Base-by-base conservation (phyloP, 1,140 invertebrate genomes). In the Drosophila kepulauana region DNA sequence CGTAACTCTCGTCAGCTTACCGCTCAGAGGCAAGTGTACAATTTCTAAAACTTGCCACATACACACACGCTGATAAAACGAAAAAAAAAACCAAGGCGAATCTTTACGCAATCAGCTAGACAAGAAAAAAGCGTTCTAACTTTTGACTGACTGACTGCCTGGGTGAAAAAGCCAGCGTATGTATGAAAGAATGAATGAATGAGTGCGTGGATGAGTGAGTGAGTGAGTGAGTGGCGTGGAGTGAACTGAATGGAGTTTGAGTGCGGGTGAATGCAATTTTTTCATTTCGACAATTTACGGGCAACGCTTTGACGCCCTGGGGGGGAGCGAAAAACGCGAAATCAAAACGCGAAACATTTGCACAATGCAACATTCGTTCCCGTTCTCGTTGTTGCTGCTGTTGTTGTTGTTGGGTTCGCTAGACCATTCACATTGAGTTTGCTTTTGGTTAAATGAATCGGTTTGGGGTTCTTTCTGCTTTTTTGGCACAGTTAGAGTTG, bases 231-330 rank as follows among this genome's bases (percentile, higher is more conserved):
- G 30, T 33, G 30, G 43, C 7, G 33, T 65, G 58, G 25, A 52
- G 61, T 63, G 48, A 28, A 49, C 20, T 54, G 64, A 46, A 52
- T 46, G 33, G 41, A 33, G 25, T 51, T 71, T 48, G 61, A 63
- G 48, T 46, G 41, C 56, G 33, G 30, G 6, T 20, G 65, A 58
- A 58, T 73, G 62, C 74, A 79, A 61, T 79, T 82, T 68, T 88
- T 86, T 57, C 67, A 75, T 81, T 71, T 73, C 58, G 77, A 88
- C 78, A 87, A 88, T 88, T 88, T 88, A 88, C 78, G 84, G 63
- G 84, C 48, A 57, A 33, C 58, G 35, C 69, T 76, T 65, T 59
- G 51, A 61, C 61, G 52, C 77, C 16, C 13, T 51, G 69, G 64
- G 82, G 79, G 72, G 63, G 28, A 7, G 33, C 2, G 20, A 25